phyloP scores from a whole-genome alignment of 1,140 invertebrate species.

The Microplitis mediator region DNA sequence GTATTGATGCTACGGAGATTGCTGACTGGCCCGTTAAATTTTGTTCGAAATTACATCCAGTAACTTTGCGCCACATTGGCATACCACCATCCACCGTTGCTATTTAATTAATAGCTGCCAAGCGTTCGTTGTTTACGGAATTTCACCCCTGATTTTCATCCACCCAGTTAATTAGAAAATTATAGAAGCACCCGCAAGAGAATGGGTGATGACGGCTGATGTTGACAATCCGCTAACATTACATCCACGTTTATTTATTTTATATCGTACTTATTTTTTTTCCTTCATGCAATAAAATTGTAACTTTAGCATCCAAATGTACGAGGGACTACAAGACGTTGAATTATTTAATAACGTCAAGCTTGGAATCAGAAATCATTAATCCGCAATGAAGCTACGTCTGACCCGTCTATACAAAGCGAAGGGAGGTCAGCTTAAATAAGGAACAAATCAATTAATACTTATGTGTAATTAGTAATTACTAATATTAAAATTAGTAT shows the following conservation, averaged over 20 bases:
- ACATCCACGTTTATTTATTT: not conserved
- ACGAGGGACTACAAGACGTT: too few relatives aligned
- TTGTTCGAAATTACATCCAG: slow-evolving; percentile 42
- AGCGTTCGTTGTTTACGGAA: slow-evolving; percentile 40
- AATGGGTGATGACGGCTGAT: slow-evolving; percentile 12
- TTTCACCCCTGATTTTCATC: slow-evolving; percentile 38
- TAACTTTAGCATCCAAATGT: too few relatives aligned
- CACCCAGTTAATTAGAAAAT: slow-evolving; percentile 38
- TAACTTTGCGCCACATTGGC: slow-evolving; percentile 20
- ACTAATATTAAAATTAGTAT: too few relatives aligned
- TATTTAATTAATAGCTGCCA: slow-evolving; percentile 48
- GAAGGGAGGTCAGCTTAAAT: too few relatives aligned
- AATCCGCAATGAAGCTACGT: too few relatives aligned
- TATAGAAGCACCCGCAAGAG: slow-evolving; percentile 26
- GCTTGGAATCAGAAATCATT: too few relatives aligned
- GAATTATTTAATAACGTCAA: too few relatives aligned
- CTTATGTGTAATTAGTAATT: too few relatives aligned
- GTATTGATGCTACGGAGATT: not conserved
- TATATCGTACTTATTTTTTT: not conserved
- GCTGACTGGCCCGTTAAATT: slow-evolving; percentile 30
- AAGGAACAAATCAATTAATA: too few relatives aligned
- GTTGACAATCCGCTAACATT: slow-evolving; percentile 6
- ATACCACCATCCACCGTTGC: slow-evolving; percentile 21
- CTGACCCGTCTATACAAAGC: too few relatives aligned
- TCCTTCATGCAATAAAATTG: too few relatives aligned